Percentiles rank a stretch among this genome's conserved stretches.
Evolutionary conservation across 2,888 invertebrate species (phyloP).

Genomic region (Caenorhabditis wallacei): DNA sequence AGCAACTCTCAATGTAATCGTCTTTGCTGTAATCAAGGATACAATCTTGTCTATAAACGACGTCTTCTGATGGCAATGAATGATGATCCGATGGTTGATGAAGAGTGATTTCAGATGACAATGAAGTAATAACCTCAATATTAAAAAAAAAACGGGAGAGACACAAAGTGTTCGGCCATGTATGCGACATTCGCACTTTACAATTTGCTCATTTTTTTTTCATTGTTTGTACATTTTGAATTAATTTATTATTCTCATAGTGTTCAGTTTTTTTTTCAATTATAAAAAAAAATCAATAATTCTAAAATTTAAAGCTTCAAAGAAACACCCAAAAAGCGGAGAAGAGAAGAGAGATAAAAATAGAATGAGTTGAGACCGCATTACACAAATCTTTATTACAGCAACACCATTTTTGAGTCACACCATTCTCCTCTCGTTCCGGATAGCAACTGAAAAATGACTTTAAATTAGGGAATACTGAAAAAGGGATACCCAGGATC

Average conservation of each 20-base stretch:
- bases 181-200: slow-evolving; percentile 55
- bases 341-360: neutral
- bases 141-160: slow-evolving; percentile 39
- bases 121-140: slow-evolving; percentile 22
- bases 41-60: slow-evolving; percentile 70
- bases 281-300: neutral
- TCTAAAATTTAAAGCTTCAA: slow-evolving; percentile 22
- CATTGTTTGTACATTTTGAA: slow-evolving; percentile 35
- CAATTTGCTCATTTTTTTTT: slow-evolving; percentile 38
- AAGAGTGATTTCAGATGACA: slow-evolving; percentile 18
- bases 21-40: slow-evolving; percentile 73
- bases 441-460: slow-evolving; percentile 46
- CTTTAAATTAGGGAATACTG: neutral
- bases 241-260: slow-evolving; percentile 36
- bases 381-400: slow-evolving; percentile 54
- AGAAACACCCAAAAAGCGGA: slow-evolving; percentile 1
- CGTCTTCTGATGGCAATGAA: slow-evolving; percentile 65
- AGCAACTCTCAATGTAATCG: slow-evolving; percentile 68
- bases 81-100: slow-evolving; percentile 61
- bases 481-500: slow-evolving; percentile 47
- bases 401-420: slow-evolving; percentile 55
- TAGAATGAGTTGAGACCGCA: slow-evolving; percentile 8
- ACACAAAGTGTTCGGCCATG: slow-evolving; percentile 39
- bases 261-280: slow-evolving; percentile 34
- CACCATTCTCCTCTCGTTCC: slow-evolving; percentile 27